Percentiles rank a stretch among this genome's conserved stretches.
Conservation (phyloP, 53 echinoderm and acorn worm species). For the Holothuria scabra region DNA sequence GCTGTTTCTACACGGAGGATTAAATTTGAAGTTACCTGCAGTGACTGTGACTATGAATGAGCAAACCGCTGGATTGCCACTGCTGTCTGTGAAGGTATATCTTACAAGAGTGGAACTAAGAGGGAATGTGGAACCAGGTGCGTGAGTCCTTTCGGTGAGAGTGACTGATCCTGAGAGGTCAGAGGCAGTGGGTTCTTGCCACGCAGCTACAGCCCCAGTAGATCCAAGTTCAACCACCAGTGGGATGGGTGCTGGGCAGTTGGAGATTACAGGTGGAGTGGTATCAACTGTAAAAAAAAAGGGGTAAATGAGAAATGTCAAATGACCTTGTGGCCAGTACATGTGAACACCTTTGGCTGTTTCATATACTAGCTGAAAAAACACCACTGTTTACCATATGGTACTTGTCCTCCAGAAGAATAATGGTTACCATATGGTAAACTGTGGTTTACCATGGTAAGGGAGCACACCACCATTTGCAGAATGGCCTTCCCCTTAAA, state of each 20-base stretch:
- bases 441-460: no score
- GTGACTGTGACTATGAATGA: slow-evolving; percentile 46
- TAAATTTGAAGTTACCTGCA: background rate
- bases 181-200: slow-evolving; percentile 52
- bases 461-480: no score
- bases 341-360: no score
- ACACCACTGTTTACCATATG: no score
- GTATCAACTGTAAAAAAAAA: slow-evolving; percentile 33
- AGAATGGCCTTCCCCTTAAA: no score
- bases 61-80: slow-evolving; percentile 46
- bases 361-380: no score
- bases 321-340: no score
- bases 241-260: background rate
- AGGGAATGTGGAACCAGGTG: slow-evolving; percentile 44
- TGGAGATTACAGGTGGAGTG: slow-evolving; percentile 25
- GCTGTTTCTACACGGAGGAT: no score
- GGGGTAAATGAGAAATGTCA: no score
- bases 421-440: no score
- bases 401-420: no score
- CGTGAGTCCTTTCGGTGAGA: slow-evolving; percentile 20
- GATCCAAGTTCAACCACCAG: slow-evolving; percentile 31
- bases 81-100: slow-evolving; percentile 60
- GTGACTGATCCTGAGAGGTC: slow-evolving; percentile 60
- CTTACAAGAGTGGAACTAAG: slow-evolving; percentile 50
- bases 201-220: slow-evolving; percentile 35